phyloP scores from a whole-genome alignment of 2,888 invertebrate species.

The Notodonta dromedarius region DNA sequence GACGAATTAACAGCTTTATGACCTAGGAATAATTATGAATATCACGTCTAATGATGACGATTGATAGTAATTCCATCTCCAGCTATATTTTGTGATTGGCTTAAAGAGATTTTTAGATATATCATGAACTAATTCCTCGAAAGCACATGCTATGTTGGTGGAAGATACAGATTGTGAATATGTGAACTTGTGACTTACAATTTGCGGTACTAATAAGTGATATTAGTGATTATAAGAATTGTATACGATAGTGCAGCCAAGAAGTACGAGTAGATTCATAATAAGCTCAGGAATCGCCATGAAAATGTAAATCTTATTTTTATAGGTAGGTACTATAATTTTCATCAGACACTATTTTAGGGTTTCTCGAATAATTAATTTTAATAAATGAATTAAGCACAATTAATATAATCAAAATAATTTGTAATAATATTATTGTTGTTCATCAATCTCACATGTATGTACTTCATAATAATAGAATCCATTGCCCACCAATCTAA shows the following conservation, averaged over 20 bases:
- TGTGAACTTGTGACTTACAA: neutral
- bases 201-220: slow-evolving; percentile 7
- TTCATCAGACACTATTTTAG: no score
- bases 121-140: no score
- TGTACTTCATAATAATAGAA: neutral
- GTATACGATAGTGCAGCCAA: neutral
- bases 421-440: neutral
- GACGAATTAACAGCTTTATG: no score
- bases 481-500: slow-evolving; percentile 1
- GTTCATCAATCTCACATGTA: neutral
- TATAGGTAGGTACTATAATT: neutral
- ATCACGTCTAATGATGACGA: no score
- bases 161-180: no score
- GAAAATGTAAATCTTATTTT: neutral
- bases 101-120: no score
- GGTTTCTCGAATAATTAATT: neutral
- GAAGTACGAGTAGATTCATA: neutral
- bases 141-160: no score
- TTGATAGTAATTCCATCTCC: no score
- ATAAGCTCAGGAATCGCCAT: neutral
- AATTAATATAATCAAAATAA: neutral
- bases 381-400: neutral
- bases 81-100: no score
- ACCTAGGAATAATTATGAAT: no score
- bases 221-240: slow-evolving; percentile 5